Percentiles rank a stretch among this genome's conserved stretches.
phyloP scores from a whole-genome alignment of 2,113 vertebrate genomes.

The Zosterops lateralis region DNA sequence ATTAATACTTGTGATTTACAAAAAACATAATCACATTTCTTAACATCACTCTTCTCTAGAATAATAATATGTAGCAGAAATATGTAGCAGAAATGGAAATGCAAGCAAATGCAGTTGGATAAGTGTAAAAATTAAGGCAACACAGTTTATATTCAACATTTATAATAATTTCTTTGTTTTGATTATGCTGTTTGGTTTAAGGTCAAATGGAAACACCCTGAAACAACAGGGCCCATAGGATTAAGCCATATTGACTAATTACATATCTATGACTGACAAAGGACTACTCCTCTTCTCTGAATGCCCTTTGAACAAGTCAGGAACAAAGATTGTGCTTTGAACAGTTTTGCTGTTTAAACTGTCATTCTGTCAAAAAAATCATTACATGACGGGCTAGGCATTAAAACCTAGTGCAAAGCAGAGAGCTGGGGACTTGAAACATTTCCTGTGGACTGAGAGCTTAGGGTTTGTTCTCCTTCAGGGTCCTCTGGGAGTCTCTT shows the following conservation, averaged over 20 bases:
- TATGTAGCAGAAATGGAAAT: background rate
- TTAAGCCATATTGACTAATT: background rate
- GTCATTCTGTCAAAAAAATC: background rate
- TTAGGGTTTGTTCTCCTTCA: background rate
- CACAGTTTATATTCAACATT: background rate
- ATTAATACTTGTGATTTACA: background rate
- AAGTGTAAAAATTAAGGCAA: background rate
- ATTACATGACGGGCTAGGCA: background rate
- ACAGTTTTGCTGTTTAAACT: background rate
- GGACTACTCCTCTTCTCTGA: background rate
- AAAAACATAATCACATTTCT: background rate
- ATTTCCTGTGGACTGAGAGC: background rate
- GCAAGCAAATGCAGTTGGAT: background rate
- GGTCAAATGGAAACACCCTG: background rate
- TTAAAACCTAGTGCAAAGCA: background rate
- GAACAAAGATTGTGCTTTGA: background rate
- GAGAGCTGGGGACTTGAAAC: background rate
- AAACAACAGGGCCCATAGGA: background rate
- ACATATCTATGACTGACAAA: background rate
- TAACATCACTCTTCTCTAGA: background rate
- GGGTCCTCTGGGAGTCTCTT: background rate
- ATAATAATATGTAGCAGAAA: background rate
- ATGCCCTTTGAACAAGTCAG: background rate
- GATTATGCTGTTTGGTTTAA: background rate
- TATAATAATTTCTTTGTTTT: background rate